Conservation (phyloP, 2,888 invertebrate genomes). For the Lysandra coridon region DNA sequence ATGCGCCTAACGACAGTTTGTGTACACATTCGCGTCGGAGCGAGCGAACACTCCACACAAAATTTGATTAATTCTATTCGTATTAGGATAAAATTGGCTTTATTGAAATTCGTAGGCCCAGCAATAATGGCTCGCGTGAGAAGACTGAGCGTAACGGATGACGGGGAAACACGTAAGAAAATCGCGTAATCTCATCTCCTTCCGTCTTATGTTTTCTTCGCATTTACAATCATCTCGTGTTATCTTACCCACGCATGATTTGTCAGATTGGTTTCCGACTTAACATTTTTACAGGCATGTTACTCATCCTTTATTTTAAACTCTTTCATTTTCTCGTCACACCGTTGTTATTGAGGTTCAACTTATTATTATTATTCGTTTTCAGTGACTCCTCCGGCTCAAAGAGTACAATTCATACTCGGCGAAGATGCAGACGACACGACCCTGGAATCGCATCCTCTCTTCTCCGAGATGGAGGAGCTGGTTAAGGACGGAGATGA, state of each 20-base stretch:
- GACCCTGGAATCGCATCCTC: constrained; percentile 91
- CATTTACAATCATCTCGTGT: constrained; percentile 26
- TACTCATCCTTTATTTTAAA: constrained; percentile 33
- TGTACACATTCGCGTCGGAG: constrained; percentile 9
- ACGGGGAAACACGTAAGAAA: constrained; percentile 87
- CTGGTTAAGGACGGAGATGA: constrained; percentile 91
- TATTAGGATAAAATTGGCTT: constrained; percentile 36
- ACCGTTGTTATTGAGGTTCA: neutral
- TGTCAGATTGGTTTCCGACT: constrained; percentile 28
- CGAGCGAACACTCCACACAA: constrained; percentile 2
- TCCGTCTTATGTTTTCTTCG: constrained; percentile 26
- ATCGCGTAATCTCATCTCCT: constrained; percentile 43
- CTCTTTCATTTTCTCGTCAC: neutral
- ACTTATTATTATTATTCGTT: constrained; percentile 21
- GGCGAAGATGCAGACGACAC: constrained; percentile 95
- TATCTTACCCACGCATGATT: constrained; percentile 33
- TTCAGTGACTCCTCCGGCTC: constrained; percentile 94
- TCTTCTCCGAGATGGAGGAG: constrained; percentile 99
- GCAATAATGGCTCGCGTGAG: constrained; percentile 79
- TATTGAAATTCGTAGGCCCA: constrained; percentile 64
- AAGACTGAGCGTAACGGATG: constrained; percentile 85
- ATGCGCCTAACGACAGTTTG: constrained; percentile 27
- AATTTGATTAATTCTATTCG: constrained; percentile 20
- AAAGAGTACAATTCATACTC: constrained; percentile 97
- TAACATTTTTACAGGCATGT: constrained; percentile 36